Evolutionary conservation across 2,888 invertebrate species (phyloP).

Genomic region (Lordiphosa fenestrarum): DNA sequence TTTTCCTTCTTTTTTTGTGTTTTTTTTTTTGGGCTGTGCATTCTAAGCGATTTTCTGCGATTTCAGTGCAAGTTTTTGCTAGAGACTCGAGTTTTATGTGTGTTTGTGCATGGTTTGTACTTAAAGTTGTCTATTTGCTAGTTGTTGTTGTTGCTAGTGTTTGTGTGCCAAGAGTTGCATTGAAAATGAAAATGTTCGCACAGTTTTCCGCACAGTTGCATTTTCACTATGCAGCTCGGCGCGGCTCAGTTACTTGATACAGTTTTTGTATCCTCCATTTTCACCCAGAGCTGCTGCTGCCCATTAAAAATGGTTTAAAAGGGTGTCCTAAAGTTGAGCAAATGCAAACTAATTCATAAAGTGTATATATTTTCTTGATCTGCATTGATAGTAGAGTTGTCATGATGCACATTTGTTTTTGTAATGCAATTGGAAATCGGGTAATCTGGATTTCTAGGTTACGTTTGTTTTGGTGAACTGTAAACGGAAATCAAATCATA

Average conservation of each 20-base stretch:
- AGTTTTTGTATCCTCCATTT: constrained; percentile 34
- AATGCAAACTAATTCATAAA: no score
- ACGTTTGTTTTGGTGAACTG: no score
- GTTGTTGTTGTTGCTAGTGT: constrained; percentile 34
- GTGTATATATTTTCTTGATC: no score
- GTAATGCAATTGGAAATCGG: no score
- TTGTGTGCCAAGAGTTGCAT: constrained; percentile 67
- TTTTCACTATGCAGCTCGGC: constrained; percentile 71
- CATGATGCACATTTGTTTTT: no score
- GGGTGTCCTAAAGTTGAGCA: constrained; percentile 20
- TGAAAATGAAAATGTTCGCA: constrained; percentile 75
- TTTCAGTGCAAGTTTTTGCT: constrained; percentile 53
- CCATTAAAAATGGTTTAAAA: neutral
- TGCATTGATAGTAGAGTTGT: no score
- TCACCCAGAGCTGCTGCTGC: constrained; percentile 2
- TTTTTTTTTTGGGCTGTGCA: constrained; percentile 26
- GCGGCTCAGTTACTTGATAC: constrained; percentile 76
- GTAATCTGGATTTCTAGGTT: no score
- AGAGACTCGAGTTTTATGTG: constrained; percentile 17
- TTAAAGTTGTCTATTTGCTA: constrained; percentile 74
- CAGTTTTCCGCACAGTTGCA: constrained; percentile 76
- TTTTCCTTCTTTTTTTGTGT: constrained; percentile 25
- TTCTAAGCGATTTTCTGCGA: constrained; percentile 71
- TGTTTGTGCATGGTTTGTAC: constrained; percentile 46
- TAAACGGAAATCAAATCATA: no score